phyloP scores from a whole-genome alignment of 2,888 invertebrate species.

The Deilephila elpenor region DNA sequence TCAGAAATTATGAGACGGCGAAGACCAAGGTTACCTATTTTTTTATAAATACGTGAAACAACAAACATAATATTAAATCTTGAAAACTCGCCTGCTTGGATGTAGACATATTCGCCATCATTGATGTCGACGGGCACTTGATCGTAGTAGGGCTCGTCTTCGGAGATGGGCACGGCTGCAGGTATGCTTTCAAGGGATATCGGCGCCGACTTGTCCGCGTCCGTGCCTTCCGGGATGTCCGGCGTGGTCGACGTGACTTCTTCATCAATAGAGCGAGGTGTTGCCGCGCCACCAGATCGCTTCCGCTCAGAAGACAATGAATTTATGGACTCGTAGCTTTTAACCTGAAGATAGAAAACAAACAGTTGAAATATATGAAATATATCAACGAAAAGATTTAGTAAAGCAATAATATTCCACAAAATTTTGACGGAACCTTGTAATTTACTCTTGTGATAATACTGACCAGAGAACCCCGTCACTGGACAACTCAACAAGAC shows the following conservation, averaged over 20 bases:
- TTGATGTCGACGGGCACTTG: constrained; percentile 88
- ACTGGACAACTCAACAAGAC: too few relatives aligned
- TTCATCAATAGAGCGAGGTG: constrained; percentile 79
- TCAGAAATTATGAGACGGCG: too few relatives aligned
- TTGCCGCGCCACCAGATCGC: constrained; percentile 80
- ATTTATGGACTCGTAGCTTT: constrained; percentile 87
- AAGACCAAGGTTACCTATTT: too few relatives aligned
- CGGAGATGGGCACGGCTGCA: constrained; percentile 59
- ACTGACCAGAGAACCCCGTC: too few relatives aligned
- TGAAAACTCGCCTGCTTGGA: constrained; percentile 84
- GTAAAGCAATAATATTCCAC: too few relatives aligned
- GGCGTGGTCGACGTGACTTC: constrained; percentile 74
- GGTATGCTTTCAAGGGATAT: constrained; percentile 76
- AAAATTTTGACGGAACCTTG: too few relatives aligned
- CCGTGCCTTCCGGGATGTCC: constrained; percentile 65
- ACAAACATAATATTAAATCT: background rate
- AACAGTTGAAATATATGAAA: background rate
- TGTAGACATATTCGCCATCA: constrained; percentile 90
- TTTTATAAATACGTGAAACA: too few relatives aligned
- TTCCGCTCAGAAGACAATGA: constrained; percentile 86
- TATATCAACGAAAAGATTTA: too few relatives aligned
- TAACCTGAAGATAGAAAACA: constrained; percentile 74
- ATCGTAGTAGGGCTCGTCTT: constrained; percentile 89
- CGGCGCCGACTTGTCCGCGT: constrained; percentile 73
- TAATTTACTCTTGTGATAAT: too few relatives aligned